Percentiles rank a stretch among this genome's conserved stretches.
These are phyloP conservation scores for Lithophane leautieri DNA, from an alignment of 2,888 invertebrate genomes.

Conservation along the genomic window DNA sequence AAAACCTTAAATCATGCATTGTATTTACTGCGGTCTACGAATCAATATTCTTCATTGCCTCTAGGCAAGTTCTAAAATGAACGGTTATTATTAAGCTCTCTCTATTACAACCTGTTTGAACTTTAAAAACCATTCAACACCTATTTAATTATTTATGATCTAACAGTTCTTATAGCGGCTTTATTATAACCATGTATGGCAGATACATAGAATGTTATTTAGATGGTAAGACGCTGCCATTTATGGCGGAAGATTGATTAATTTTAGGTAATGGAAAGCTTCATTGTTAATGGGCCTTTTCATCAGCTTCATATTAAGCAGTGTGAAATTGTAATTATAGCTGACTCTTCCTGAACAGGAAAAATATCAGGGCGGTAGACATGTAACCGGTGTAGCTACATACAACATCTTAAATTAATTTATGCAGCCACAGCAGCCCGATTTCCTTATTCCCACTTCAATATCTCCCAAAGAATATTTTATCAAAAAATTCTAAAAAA, in stretches of 20 bases:
- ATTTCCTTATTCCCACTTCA: constrained; percentile 58
- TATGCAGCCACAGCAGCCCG: constrained; percentile 30
- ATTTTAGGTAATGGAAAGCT: constrained; percentile 3
- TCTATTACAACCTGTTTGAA: constrained; percentile 24
- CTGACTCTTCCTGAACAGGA: background rate
- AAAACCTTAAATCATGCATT: background rate
- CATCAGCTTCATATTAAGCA: background rate
- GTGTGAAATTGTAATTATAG: constrained; percentile 31
- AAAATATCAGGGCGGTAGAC: background rate
- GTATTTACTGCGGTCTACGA: background rate
- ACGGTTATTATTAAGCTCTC: constrained; percentile 6
- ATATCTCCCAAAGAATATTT: constrained; percentile 62
- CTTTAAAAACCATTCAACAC: constrained; percentile 35
- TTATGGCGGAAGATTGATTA: constrained; percentile 23
- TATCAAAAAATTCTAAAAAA: constrained; percentile 64
- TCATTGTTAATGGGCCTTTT: constrained; percentile 2
- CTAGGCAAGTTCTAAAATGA: constrained; percentile 1
- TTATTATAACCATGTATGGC: background rate
- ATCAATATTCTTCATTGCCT: constrained; percentile 3
- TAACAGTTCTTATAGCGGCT: constrained; percentile 7
- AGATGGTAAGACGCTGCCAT: background rate
- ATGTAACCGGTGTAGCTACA: constrained; percentile 9
- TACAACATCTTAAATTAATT: constrained; percentile 47
- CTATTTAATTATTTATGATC: constrained; percentile 29
- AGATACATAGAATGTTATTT: background rate